phyloP scores from a whole-genome alignment of 2,797 vertebrate species.

The Pangasius djambal region DNA sequence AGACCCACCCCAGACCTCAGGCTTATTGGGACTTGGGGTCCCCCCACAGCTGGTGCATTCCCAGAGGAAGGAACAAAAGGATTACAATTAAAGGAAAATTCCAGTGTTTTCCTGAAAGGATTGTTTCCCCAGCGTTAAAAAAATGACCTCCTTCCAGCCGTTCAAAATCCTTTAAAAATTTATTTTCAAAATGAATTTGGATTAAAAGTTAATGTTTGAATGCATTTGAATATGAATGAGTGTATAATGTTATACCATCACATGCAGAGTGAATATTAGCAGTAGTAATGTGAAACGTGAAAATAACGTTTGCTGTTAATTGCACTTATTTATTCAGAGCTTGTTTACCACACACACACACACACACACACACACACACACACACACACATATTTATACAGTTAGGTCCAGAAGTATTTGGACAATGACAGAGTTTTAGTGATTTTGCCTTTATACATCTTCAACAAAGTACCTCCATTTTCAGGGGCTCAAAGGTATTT shows the following conservation, averaged over 20 bases:
- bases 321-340: background rate
- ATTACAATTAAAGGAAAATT: slow-evolving; percentile 33
- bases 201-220: background rate
- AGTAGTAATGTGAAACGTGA: background rate
- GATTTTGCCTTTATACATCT: no score
- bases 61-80: slow-evolving; percentile 53
- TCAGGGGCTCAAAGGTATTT: no score
- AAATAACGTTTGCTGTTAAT: background rate
- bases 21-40: slow-evolving; percentile 33
- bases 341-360: background rate
- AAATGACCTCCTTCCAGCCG: background rate
- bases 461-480: no score
- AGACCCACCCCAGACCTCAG: slow-evolving; percentile 35
- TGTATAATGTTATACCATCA: background rate
- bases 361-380: no score
- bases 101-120: slow-evolving; percentile 19
- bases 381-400: no score
- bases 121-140: background rate
- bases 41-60: slow-evolving; percentile 57
- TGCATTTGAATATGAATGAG: background rate
- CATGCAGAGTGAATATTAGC: background rate
- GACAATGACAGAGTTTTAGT: no score
- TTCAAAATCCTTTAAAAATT: background rate
- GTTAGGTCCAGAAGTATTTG: no score
- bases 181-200: background rate